These are phyloP conservation scores for Rhinichthys osculus DNA, from an alignment of 2,797 vertebrate genomes.

Conservation along the genomic window DNA sequence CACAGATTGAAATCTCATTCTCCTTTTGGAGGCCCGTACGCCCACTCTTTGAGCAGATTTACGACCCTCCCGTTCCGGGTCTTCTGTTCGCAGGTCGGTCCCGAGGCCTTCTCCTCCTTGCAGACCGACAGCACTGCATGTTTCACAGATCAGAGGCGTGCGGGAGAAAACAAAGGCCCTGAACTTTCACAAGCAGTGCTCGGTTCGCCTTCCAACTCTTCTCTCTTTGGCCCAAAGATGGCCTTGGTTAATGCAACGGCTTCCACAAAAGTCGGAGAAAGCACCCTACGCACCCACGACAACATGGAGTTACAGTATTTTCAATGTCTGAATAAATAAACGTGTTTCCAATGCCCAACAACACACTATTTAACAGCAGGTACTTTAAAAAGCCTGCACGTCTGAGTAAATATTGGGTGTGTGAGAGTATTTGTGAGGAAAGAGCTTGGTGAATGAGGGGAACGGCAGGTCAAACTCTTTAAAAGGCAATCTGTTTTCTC, in stretches of 20 bases:
- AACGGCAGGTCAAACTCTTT: conserved; percentile 57
- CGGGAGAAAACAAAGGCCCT: conserved; percentile 50
- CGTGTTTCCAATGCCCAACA: conserved; percentile 28
- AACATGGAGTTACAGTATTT: conserved; percentile 38
- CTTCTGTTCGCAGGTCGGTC: conserved; percentile 61
- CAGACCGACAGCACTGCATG: conserved; percentile 30
- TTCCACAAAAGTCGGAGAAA: conserved; percentile 16
- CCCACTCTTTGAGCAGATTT: conserved; percentile 70
- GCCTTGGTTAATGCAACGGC: conserved; percentile 47
- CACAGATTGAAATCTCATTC: conserved; percentile 78
- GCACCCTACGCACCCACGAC: neutral
- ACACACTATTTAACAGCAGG: conserved; percentile 25
- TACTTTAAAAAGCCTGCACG: conserved; percentile 18
- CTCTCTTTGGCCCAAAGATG: conserved; percentile 16
- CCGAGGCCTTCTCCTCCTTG: conserved; percentile 41
- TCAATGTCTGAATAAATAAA: conserved; percentile 51
- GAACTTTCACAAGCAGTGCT: conserved; percentile 54
- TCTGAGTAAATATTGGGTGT: conserved; percentile 43
- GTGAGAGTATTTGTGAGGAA: conserved; percentile 45
- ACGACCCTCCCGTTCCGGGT: conserved; percentile 60
- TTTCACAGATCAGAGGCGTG: conserved; percentile 55
- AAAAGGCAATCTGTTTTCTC: conserved; percentile 66
- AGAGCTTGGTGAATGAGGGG: conserved; percentile 54
- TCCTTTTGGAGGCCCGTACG: conserved; percentile 62
- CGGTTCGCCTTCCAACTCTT: conserved; percentile 30